Evolutionary conservation across 2,113 vertebrate species (phyloP).

Genomic region (Proterorhinus semilunaris): DNA sequence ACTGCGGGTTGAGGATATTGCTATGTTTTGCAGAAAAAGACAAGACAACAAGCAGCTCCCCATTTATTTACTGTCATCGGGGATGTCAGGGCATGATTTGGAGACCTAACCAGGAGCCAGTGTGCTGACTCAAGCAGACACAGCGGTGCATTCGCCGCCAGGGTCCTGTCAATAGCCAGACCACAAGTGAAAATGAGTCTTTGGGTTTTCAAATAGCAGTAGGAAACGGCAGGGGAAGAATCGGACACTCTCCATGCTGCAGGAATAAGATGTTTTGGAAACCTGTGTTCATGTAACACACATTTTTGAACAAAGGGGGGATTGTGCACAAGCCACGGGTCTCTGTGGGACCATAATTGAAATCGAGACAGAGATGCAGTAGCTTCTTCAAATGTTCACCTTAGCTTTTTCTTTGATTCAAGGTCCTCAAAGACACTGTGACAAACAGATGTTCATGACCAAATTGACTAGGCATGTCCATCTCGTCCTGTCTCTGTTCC

Average conservation of each 20-base stretch:
- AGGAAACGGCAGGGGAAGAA: conserved; percentile 26
- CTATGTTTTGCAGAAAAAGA: conserved; percentile 45
- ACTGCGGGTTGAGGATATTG: conserved; percentile 50
- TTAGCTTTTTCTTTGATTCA: too few species aligned
- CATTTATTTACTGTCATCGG: conserved; percentile 57
- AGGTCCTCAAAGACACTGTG: too few species aligned
- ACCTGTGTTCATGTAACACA: background rate
- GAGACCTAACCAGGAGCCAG: conserved; percentile 42
- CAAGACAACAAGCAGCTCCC: conserved; percentile 46
- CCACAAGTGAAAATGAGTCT: conserved; percentile 39
- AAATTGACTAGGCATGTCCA: too few species aligned
- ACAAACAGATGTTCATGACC: too few species aligned
- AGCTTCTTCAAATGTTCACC: too few species aligned
- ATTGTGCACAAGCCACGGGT: background rate
- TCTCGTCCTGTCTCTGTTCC: too few species aligned
- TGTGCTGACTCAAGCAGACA: conserved; percentile 53
- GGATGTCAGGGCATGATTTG: conserved; percentile 57
- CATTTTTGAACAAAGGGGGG: background rate
- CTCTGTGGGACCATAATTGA: background rate
- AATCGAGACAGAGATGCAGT: background rate
- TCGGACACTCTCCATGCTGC: background rate
- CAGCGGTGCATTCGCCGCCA: conserved; percentile 38
- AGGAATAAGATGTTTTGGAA: conserved; percentile 1
- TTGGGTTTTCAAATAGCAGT: conserved; percentile 39
- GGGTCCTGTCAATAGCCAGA: conserved; percentile 46